A percentile compares a stretch with the other conserved stretches of the same genome.
Evolutionary conservation across 2,888 invertebrate species (phyloP).

Genomic region (Tiphia femorata): DNA sequence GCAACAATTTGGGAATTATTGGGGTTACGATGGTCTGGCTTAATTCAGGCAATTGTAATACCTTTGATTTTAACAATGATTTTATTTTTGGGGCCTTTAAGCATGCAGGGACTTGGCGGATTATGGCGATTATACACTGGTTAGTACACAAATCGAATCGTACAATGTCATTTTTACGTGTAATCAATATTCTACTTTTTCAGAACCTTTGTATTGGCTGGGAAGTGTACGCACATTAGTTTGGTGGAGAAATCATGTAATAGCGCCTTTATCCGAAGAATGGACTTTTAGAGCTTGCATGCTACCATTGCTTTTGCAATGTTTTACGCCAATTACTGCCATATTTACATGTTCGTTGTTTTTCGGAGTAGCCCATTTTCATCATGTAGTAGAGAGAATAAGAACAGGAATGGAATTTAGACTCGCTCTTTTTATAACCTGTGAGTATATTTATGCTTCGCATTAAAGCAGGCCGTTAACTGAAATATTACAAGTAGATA

Average conservation of each 20-base stretch:
- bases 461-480: background rate
- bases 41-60: constrained; percentile 79
- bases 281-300: constrained; percentile 96
- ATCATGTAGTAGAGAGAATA: constrained; percentile 88
- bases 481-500: background rate
- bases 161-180: too few relatives aligned
- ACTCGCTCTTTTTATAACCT: constrained; percentile 79
- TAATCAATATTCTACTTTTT: too few relatives aligned
- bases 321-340: constrained; percentile 80
- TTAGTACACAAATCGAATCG: constrained; percentile 66
- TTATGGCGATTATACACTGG: constrained; percentile 78
- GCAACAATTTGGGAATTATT: constrained; percentile 78
- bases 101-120: constrained; percentile 79
- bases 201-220: constrained; percentile 82
- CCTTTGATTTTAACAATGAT: constrained; percentile 85
- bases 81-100: constrained; percentile 87
- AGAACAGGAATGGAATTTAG: constrained; percentile 79
- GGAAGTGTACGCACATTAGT: constrained; percentile 80
- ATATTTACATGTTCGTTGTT: constrained; percentile 90
- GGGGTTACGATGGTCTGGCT: constrained; percentile 82
- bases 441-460: constrained; percentile 71
- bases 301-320: constrained; percentile 90
- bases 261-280: constrained; percentile 95
- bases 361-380: constrained; percentile 95
- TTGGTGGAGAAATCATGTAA: constrained; percentile 90